Conservation (phyloP, 2,888 invertebrate species). For the Netelia virgata region DNA sequence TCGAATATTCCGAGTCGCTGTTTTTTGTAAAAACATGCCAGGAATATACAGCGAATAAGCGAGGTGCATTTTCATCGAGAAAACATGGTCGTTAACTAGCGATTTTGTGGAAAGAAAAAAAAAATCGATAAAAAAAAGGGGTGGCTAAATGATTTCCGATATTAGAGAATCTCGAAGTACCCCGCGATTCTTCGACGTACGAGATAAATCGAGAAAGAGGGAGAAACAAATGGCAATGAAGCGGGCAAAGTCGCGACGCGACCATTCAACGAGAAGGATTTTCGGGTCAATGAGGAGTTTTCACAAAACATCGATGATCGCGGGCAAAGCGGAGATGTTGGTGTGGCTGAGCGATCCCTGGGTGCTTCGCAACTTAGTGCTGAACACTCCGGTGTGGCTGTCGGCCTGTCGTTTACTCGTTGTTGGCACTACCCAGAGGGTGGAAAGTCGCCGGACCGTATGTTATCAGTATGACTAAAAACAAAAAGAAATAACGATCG, state of each 20-base stretch:
- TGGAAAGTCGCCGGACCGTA: constrained; percentile 84
- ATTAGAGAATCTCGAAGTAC: constrained; percentile 71
- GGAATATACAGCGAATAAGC: constrained; percentile 24
- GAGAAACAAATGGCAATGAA: constrained; percentile 27
- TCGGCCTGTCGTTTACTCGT: constrained; percentile 79
- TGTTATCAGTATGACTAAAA: constrained; percentile 81
- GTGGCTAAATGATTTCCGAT: constrained; percentile 70
- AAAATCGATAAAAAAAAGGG: constrained; percentile 42
- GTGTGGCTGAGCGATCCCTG: constrained; percentile 81
- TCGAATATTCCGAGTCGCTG: constrained; percentile 36
- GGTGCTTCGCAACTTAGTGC: constrained; percentile 83
- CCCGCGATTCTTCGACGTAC: constrained; percentile 72
- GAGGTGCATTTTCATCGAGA: constrained; percentile 43
- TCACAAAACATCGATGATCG: constrained; percentile 75
- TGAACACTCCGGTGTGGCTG: constrained; percentile 78
- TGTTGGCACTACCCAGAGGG: constrained; percentile 82
- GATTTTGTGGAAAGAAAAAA: constrained; percentile 49
- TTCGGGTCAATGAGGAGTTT: constrained; percentile 72
- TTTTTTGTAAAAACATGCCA: constrained; percentile 41
- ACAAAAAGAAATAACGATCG: constrained; percentile 73
- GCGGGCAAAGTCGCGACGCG: constrained; percentile 35
- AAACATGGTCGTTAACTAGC: constrained; percentile 61
- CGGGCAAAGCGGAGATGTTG: constrained; percentile 76
- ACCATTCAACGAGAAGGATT: constrained; percentile 71
- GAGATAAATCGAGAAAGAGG: constrained; percentile 62